Evolutionary conservation across 2,113 vertebrate genomes (phyloP), one percentile per base, ranked within the genome.

Genomic region (Leucopsar rothschildi): DNA sequence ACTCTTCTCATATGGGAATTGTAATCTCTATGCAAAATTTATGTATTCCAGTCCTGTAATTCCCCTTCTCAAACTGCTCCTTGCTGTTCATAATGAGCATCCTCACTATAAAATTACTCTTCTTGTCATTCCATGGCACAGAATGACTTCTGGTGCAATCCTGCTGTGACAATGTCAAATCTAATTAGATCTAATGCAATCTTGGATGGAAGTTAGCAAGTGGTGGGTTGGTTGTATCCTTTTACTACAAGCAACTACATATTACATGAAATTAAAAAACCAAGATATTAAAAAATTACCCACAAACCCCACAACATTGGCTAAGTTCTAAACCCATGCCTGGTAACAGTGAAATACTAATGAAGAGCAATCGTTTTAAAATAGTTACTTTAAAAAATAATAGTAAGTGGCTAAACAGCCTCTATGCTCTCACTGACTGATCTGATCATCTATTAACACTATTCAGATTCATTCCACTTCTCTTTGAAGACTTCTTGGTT

Each of bases 361-460:
- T 52, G 16, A 96, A 50, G 70, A 93, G 75, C 95, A 90, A 96
- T 79, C 55, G 39, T 66, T 90, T 96, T 90, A 68, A 94, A 97
- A 92, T 25, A 93, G 52, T 68, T 92, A 61, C 22, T 96, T 75
- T 6, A 22, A 50, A 31, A 61, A 66, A 75, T 78, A 82, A 22
- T 37, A 87, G 57, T 24, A 91, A 68, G n/a, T 12, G 27, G 27
- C 73, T 93, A 78, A 93, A 86, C 66, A 83, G 39, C 11, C 20
- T 72, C 89, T 64, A 12, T 79, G 59, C 39, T 63, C 56, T 95
- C 55, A 28, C 28, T 89, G 82, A 86, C 70, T 78, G 71, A 93
- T 87, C 92, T 66, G 27, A 81, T 95, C 65, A 93, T 82, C 87
- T 65, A 52, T 82, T 96, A 80, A 87, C 14, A 42, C 64, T 82